These are phyloP conservation scores for Barypeithes pellucidus DNA, from an alignment of 2,888 invertebrate species.

Conservation along the genomic window DNA sequence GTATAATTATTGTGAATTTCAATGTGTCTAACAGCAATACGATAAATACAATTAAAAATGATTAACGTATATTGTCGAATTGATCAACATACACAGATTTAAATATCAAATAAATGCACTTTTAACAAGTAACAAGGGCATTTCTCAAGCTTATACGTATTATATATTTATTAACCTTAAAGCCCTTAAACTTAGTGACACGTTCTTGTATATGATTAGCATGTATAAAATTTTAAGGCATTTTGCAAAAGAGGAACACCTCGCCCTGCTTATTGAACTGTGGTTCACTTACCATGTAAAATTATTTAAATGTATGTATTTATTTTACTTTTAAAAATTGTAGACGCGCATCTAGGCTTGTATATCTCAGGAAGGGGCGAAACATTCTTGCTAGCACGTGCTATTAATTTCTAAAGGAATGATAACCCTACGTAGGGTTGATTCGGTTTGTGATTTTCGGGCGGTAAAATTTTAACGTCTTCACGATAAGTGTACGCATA, in stretches of 20 bases:
- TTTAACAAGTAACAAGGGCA: slow-evolving; percentile 10
- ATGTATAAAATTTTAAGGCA: slow-evolving; percentile 35
- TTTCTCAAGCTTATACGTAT: slow-evolving; percentile 20
- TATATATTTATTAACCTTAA: slow-evolving; percentile 14
- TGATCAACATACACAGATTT: slow-evolving; percentile 29
- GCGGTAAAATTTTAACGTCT: slow-evolving; percentile 53
- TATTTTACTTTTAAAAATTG: slow-evolving; percentile 41
- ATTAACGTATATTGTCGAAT: too few species aligned
- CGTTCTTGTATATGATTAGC: slow-evolving; percentile 43
- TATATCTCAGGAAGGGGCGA: slow-evolving; percentile 43
- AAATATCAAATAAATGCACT: slow-evolving; percentile 39
- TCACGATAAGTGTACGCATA: slow-evolving; percentile 33
- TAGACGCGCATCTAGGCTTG: slow-evolving; percentile 42
- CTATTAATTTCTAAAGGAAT: slow-evolving; percentile 42
- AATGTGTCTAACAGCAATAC: too few species aligned
- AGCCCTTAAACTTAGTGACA: slow-evolving; percentile 41
- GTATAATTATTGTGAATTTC: too few species aligned
- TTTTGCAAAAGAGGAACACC: slow-evolving; percentile 39
- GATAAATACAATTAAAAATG: too few species aligned
- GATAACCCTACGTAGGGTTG: slow-evolving; percentile 43
- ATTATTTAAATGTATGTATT: slow-evolving; percentile 52
- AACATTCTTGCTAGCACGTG: slow-evolving; percentile 46
- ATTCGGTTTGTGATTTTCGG: slow-evolving; percentile 51
- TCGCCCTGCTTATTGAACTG: slow-evolving; percentile 28
- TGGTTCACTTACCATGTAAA: slow-evolving; percentile 39